Percentiles rank a stretch among this genome's conserved stretches.
Conservation (phyloP, 2,797 vertebrate species). For the Chelmon rostratus region DNA sequence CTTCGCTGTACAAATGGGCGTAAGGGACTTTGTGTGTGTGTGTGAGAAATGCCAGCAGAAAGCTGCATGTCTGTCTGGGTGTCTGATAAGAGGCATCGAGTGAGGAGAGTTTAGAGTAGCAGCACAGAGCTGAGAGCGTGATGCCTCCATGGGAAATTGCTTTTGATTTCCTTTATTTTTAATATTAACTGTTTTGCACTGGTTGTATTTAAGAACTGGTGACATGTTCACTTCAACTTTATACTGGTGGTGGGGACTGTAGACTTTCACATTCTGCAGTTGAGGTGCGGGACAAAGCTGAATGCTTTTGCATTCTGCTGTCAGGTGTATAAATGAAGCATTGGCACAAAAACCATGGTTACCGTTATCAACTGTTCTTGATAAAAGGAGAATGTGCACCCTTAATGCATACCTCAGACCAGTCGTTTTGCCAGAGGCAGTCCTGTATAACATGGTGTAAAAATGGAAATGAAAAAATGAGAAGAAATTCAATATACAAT, state of each 20-base stretch:
- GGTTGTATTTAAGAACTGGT: background rate
- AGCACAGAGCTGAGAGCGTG: conserved; percentile 31
- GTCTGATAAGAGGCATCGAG: conserved; percentile 76
- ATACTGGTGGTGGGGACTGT: background rate
- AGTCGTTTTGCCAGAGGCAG: background rate
- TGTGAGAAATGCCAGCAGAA: conserved; percentile 63
- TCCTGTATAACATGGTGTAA: background rate
- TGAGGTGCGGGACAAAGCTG: conserved; percentile 1
- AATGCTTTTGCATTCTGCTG: background rate
- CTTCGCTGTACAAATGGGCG: conserved; percentile 82
- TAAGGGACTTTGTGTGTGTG: conserved; percentile 74
- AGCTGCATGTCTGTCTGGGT: conserved; percentile 70
- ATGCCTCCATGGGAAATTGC: conserved; percentile 40
- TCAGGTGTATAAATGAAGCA: background rate
- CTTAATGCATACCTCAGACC: background rate
- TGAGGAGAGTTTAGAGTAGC: conserved; percentile 46
- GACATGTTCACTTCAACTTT: background rate
- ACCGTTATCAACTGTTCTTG: conserved; percentile 6
- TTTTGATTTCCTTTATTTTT: conserved; percentile 21
- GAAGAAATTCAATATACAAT: background rate
- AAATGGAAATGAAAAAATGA: background rate
- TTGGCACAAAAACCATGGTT: background rate
- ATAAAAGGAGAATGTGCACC: background rate
- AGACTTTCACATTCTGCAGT: conserved; percentile 1
- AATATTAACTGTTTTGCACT: background rate